Conservation (phyloP, 2,797 vertebrate genomes). For the Lemur catta region DNA sequence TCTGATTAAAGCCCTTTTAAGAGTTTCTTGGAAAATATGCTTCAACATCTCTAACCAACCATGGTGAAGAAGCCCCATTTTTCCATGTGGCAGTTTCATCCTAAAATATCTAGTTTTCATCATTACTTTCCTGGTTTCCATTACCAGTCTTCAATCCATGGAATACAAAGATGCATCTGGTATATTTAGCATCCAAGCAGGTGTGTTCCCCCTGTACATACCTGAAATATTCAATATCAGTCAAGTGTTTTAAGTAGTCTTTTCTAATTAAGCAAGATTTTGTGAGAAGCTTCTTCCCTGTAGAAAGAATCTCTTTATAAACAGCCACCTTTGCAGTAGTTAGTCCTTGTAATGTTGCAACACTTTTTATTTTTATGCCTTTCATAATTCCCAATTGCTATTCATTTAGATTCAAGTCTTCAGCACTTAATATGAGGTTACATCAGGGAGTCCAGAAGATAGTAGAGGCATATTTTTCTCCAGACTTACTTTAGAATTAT, state of each 20-base stretch:
- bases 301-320: conserved; percentile 54
- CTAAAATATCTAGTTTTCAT: conserved; percentile 37
- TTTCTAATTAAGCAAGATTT: conserved; percentile 71
- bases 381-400: conserved; percentile 47
- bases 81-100: neutral
- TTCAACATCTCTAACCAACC: neutral
- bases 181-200: conserved; percentile 62
- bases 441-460: conserved; percentile 36
- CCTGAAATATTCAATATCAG: conserved; percentile 61
- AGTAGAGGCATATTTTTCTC: neutral
- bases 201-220: conserved; percentile 57
- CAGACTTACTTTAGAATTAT: conserved; percentile 39
- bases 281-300: conserved; percentile 51
- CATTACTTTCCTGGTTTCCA: conserved; percentile 32
- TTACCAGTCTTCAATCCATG: neutral
- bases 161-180: conserved; percentile 28
- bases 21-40: neutral
- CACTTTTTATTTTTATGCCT: conserved; percentile 50
- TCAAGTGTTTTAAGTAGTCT: conserved; percentile 63
- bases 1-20: neutral
- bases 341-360: conserved; percentile 37
- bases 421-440: conserved; percentile 20
- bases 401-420: conserved; percentile 52
- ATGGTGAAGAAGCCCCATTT: neutral
- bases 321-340: conserved; percentile 40